Percentiles rank a stretch among this genome's conserved stretches.
Evolutionary conservation across 2,888 invertebrate species (phyloP).

Genomic region (Drosophila hamatofila): DNA sequence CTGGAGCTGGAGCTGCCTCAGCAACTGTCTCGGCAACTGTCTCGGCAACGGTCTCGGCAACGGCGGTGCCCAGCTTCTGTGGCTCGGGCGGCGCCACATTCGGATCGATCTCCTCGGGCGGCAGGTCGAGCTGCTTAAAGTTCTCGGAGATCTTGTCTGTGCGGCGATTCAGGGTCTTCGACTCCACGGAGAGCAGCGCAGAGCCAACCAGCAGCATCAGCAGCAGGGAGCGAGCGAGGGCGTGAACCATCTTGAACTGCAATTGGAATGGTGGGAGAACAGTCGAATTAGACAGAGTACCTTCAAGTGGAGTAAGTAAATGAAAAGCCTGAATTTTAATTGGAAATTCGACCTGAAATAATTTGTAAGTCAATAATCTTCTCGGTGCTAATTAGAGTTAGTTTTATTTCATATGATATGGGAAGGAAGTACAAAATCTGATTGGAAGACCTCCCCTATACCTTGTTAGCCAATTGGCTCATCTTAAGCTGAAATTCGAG

Average conservation of each 20-base stretch:
- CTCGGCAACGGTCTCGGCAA: not conserved
- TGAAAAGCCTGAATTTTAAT: too few relatives aligned
- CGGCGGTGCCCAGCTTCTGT: constrained; percentile 40
- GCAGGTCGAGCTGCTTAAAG: constrained; percentile 81
- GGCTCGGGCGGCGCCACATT: constrained; percentile 82
- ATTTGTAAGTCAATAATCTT: too few relatives aligned
- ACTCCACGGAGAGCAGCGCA: constrained; percentile 43
- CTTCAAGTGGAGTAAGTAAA: too few relatives aligned
- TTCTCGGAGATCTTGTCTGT: constrained; percentile 81
- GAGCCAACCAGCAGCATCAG: constrained; percentile 63
- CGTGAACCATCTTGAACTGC: constrained; percentile 58
- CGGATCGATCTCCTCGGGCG: constrained; percentile 84
- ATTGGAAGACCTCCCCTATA: not conserved
- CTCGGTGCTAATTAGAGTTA: too few relatives aligned
- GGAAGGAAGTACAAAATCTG: too few relatives aligned
- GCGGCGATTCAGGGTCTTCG: constrained; percentile 77
- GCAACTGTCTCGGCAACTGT: not conserved
- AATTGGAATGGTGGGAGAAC: constrained; percentile 14
- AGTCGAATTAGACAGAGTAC: not conserved
- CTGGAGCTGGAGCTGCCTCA: not conserved
- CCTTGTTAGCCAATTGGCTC: not conserved
- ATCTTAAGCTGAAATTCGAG: not conserved
- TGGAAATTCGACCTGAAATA: too few relatives aligned
- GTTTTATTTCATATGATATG: too few relatives aligned
- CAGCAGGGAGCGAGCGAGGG: constrained; percentile 31